Evolutionary conservation across 2,888 invertebrate genomes (phyloP).

Genomic region (Phalangium opilio): DNA sequence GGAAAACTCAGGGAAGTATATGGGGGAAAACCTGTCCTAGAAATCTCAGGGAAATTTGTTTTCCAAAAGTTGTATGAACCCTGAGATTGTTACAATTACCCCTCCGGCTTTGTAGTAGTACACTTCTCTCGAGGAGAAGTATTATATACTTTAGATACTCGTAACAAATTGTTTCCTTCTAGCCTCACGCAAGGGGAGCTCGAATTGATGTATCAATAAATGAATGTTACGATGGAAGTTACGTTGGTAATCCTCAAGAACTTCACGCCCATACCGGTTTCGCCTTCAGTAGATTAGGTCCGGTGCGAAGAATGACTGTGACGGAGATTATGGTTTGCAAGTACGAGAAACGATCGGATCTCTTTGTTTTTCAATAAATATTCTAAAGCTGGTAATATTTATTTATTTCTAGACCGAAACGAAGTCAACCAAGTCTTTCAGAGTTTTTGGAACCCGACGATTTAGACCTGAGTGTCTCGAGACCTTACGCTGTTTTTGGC

Average conservation of each 20-base stretch:
- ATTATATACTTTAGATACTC: too few species aligned
- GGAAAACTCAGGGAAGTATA: too few species aligned
- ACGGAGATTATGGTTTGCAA: slow-evolving; percentile 57
- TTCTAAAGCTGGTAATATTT: not conserved
- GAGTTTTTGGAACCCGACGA: slow-evolving; percentile 78
- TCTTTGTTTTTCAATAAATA: too few species aligned
- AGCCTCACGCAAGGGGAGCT: slow-evolving; percentile 42
- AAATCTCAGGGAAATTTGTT: too few species aligned
- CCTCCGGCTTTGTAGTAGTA: too few species aligned
- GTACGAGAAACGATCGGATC: too few species aligned
- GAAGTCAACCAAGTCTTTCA: slow-evolving; percentile 51
- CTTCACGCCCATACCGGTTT: slow-evolving; percentile 52
- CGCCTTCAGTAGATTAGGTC: slow-evolving; percentile 49
- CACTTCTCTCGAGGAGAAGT: too few species aligned
- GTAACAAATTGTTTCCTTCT: slow-evolving; percentile 6
- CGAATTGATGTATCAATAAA: slow-evolving; percentile 89
- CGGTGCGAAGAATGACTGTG: slow-evolving; percentile 55
- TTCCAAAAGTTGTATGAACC: too few species aligned
- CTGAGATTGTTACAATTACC: too few species aligned
- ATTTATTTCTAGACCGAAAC: slow-evolving; percentile 36
- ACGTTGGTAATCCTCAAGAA: slow-evolving; percentile 72
- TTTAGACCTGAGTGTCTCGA: slow-evolving; percentile 58
- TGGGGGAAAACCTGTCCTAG: too few species aligned
- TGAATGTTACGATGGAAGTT: slow-evolving; percentile 86
- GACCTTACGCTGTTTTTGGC: slow-evolving; percentile 68